Conservation (phyloP, 2,888 invertebrate species). For the Epirrita christyi region DNA sequence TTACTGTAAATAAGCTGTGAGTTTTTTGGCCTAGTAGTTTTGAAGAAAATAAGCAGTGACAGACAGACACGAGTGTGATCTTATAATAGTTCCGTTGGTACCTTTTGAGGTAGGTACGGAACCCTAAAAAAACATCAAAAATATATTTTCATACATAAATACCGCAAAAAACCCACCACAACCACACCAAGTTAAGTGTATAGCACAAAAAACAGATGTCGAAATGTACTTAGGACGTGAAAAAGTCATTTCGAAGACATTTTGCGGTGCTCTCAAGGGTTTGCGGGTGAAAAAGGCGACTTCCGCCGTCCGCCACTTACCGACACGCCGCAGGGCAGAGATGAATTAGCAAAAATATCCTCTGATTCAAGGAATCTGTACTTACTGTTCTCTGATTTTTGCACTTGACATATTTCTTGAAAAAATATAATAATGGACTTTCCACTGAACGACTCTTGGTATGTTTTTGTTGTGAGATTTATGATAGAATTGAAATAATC, state of each 20-base stretch:
- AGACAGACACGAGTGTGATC: too few relatives aligned
- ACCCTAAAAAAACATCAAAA: too few relatives aligned
- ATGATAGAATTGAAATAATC: too few relatives aligned
- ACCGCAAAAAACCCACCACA: not conserved
- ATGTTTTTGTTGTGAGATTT: too few relatives aligned
- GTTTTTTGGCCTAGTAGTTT: too few relatives aligned
- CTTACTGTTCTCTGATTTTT: slow-evolving; percentile 10
- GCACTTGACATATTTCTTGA: slow-evolving; percentile 3
- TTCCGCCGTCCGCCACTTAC: slow-evolving; percentile 77
- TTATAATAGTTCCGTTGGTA: too few relatives aligned
- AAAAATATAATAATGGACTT: not conserved
- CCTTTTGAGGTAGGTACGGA: too few relatives aligned
- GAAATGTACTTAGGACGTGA: slow-evolving; percentile 71
- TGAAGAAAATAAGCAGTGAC: too few relatives aligned
- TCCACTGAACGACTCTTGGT: too few relatives aligned
- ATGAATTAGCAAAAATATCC: slow-evolving; percentile 62
- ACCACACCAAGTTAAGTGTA: slow-evolving; percentile 1
- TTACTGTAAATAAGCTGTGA: too few relatives aligned
- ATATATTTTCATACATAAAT: not conserved
- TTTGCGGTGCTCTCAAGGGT: slow-evolving; percentile 77
- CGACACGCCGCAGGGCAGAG: slow-evolving; percentile 56
- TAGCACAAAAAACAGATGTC: slow-evolving; percentile 53
- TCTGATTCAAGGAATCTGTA: slow-evolving; percentile 40
- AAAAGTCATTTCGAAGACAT: slow-evolving; percentile 78
- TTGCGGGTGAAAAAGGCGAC: slow-evolving; percentile 70